Evolutionary conservation across 2,888 invertebrate species (phyloP).

Genomic region (Leistus spinibarbis): DNA sequence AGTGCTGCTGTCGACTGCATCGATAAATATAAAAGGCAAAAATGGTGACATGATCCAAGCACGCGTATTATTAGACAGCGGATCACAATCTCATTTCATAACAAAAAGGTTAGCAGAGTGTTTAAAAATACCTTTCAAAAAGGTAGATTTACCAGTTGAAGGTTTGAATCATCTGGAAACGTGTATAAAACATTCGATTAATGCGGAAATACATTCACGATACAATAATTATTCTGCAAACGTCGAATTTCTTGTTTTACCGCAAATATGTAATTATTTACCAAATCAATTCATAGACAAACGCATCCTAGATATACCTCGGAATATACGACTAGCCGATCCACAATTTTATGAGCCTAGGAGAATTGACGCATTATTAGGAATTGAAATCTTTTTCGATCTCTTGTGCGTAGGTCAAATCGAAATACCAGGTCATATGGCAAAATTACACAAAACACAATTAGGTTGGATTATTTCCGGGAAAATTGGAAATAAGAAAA

Average conservation of each 20-base stretch:
- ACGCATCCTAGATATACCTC: not conserved
- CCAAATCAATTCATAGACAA: not conserved
- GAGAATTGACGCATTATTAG: not conserved
- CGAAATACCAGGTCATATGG: not conserved
- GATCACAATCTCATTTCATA: constrained; percentile 6
- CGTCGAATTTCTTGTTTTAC: not conserved
- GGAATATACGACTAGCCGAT: not conserved
- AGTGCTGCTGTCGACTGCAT: not conserved
- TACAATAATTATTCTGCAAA: not conserved
- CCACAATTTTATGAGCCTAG: not conserved
- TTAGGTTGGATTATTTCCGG: constrained; percentile 13
- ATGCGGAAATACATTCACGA: not conserved
- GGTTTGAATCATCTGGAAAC: not conserved
- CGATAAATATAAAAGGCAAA: not conserved
- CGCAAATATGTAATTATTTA: not conserved
- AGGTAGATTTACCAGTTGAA: not conserved
- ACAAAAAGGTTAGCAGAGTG: not conserved
- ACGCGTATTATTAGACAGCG: not conserved
- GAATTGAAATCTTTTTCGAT: not conserved
- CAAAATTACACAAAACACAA: constrained; percentile 18
- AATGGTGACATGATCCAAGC: not conserved
- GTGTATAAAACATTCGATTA: not conserved
- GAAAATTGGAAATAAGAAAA: not conserved
- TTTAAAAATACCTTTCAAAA: not conserved
- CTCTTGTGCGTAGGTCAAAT: not conserved